These are phyloP conservation scores for Marronus borbonicus DNA, from an alignment of 2,888 invertebrate species.

Conservation along the genomic window DNA sequence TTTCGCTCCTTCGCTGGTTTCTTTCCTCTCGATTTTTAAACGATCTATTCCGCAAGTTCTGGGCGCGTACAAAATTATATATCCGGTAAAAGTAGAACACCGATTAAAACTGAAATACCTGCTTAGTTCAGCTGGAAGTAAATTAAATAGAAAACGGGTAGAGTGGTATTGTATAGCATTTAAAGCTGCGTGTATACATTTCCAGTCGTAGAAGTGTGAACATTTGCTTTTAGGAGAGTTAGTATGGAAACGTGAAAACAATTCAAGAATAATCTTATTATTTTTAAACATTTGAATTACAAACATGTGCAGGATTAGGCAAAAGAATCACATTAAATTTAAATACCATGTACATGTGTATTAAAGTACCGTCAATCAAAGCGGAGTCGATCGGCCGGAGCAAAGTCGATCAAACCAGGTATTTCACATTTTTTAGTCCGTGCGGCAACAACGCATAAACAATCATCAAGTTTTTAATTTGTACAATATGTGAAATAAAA, in stretches of 20 bases:
- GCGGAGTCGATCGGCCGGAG: too few species aligned
- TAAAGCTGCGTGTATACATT: not conserved
- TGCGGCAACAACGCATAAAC: too few species aligned
- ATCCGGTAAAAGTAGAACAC: slow-evolving; percentile 60
- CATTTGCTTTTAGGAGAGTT: too few species aligned
- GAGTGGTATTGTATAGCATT: not conserved
- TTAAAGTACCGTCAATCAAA: too few species aligned
- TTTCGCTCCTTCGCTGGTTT: not conserved
- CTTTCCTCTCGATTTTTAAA: slow-evolving; percentile 29
- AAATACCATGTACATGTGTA: too few species aligned
- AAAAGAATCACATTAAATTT: too few species aligned
- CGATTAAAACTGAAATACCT: slow-evolving; percentile 10
- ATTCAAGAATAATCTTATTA: not conserved
- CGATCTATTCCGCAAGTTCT: slow-evolving; percentile 39
- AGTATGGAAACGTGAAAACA: not conserved
- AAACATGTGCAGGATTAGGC: too few species aligned
- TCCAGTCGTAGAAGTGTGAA: not conserved
- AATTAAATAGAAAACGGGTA: not conserved
- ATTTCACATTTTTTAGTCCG: too few species aligned
- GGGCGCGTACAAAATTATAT: slow-evolving; percentile 53
- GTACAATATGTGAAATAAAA: too few species aligned
- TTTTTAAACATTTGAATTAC: too few species aligned
- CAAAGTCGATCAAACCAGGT: too few species aligned
- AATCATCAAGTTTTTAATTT: too few species aligned
- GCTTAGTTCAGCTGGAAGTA: not conserved